Conservation (phyloP, 2,888 invertebrate species). For the Spilarctia lutea region DNA sequence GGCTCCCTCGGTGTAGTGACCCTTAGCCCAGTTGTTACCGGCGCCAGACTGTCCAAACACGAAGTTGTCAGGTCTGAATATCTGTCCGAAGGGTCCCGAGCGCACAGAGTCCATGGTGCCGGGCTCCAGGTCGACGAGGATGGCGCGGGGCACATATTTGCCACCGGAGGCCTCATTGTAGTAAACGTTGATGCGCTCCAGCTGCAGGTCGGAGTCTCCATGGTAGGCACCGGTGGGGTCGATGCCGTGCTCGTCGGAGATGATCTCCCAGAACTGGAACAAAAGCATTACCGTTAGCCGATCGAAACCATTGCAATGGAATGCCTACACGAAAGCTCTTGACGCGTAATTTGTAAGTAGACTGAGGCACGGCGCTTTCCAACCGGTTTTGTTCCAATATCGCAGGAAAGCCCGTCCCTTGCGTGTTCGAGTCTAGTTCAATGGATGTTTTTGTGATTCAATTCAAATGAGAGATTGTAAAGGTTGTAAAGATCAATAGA, state of each 20-base stretch:
- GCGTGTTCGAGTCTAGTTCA: conserved; percentile 54
- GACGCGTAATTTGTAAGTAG: conserved; percentile 63
- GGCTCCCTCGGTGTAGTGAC: conserved; percentile 90
- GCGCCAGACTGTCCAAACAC: conserved; percentile 89
- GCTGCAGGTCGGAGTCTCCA: conserved; percentile 95
- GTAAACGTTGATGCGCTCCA: conserved; percentile 98
- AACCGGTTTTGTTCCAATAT: conserved; percentile 70
- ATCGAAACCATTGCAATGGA: conserved; percentile 54
- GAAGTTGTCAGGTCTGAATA: conserved; percentile 92
- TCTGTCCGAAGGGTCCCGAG: conserved; percentile 89
- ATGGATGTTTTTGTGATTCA: conserved; percentile 45
- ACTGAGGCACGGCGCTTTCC: conserved; percentile 67
- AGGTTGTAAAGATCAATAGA: conserved; percentile 74
- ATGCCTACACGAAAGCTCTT: conserved; percentile 71
- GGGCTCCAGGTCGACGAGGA: conserved; percentile 80
- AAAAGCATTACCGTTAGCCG: conserved; percentile 90
- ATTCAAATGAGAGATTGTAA: conserved; percentile 50
- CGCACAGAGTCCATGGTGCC: conserved; percentile 90
- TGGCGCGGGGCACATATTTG: conserved; percentile 80
- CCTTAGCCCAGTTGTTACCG: conserved; percentile 88
- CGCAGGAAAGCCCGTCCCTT: conserved; percentile 55
- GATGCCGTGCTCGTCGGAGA: conserved; percentile 98
- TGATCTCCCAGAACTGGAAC: conserved; percentile 94
- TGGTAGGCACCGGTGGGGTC: conserved; percentile 96
- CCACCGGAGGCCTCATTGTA: conserved; percentile 95